These are phyloP conservation scores for Saccopteryx leptura DNA, from an alignment of 2,113 vertebrate species.

Conservation along the genomic window DNA sequence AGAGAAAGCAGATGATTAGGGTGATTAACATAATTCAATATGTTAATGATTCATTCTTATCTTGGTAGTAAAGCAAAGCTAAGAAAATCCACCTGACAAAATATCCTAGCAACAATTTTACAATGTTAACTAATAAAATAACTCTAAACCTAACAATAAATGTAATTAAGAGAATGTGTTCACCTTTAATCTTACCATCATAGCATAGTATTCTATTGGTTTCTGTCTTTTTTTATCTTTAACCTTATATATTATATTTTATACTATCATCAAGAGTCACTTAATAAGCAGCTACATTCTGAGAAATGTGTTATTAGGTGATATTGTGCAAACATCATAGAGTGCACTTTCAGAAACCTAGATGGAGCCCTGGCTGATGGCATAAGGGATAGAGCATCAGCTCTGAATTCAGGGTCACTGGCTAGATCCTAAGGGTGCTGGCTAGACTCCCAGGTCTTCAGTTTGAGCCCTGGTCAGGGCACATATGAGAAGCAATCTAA, in stretches of 20 bases:
- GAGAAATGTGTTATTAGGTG: not conserved
- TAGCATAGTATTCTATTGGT: constrained; percentile 14
- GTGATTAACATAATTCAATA: constrained; percentile 80
- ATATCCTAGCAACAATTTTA: constrained; percentile 81
- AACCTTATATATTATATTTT: constrained; percentile 19
- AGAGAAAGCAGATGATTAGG: constrained; percentile 80
- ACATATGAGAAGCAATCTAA: too few species aligned
- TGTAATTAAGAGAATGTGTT: constrained; percentile 59
- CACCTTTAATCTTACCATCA: constrained; percentile 44
- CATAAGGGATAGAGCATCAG: too few species aligned
- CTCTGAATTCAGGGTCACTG: too few species aligned
- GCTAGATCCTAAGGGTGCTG: too few species aligned
- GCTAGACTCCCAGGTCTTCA: too few species aligned
- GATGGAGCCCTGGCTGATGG: too few species aligned
- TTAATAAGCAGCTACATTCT: not conserved
- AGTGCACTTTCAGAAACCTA: not conserved
- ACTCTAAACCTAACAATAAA: constrained; percentile 53
- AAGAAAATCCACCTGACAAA: constrained; percentile 69
- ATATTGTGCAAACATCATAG: not conserved
- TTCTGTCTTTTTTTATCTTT: constrained; percentile 56
- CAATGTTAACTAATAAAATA: constrained; percentile 68
- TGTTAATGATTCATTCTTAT: constrained; percentile 82
- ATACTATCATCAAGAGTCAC: not conserved
- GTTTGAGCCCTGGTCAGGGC: too few species aligned
- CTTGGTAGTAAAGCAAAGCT: constrained; percentile 69